Conservation (phyloP, 1,140 invertebrate genomes). For the Physella acuta region DNA sequence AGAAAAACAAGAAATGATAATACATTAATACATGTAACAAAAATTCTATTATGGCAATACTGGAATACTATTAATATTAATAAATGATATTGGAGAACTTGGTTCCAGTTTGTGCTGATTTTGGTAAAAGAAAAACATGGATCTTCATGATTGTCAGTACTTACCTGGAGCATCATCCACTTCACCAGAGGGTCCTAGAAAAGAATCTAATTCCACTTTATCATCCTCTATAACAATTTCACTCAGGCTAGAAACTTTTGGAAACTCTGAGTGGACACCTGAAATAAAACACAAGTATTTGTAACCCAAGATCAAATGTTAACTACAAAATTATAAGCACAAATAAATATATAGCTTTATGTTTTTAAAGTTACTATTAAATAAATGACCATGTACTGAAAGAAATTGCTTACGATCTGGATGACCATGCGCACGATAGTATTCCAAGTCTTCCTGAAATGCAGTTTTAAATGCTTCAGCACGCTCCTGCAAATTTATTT, state of each 20-base stretch:
- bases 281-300: neutral
- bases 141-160: no score
- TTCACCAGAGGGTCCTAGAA: constrained; percentile 13
- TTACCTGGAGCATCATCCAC: neutral
- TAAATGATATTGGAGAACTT: no score
- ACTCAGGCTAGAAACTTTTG: constrained; percentile 20
- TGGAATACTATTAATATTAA: no score
- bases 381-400: neutral
- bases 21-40: no score
- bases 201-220: constrained; percentile 13
- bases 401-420: constrained; percentile 64
- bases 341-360: neutral
- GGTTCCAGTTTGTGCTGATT: no score
- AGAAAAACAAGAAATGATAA: no score
- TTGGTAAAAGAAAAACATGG: no score
- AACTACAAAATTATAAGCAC: neutral
- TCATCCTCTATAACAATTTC: constrained; percentile 15
- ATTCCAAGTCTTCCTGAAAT: constrained; percentile 70
- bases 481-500: constrained; percentile 66
- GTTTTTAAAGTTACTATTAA: no score
- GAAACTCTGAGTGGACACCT: constrained; percentile 17
- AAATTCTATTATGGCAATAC: no score
- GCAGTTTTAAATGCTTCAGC: constrained; percentile 70
- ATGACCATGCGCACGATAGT: constrained; percentile 68
- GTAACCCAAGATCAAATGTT: neutral